Evolutionary conservation across 2,888 invertebrate genomes (phyloP), one percentile per base, ranked within the genome.

Genomic region (Nomada ferruginata): DNA sequence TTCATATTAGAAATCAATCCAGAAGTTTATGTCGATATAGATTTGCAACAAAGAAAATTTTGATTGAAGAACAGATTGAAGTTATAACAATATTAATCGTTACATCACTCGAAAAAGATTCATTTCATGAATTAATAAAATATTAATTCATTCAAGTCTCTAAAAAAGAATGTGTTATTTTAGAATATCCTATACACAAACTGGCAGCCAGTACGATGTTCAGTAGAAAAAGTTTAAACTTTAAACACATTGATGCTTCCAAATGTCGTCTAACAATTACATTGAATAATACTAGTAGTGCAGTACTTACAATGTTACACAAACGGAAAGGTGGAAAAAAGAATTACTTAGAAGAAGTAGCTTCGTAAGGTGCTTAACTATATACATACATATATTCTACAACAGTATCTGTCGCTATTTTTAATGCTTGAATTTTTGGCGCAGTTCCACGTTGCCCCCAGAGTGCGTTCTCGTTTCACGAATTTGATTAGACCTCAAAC

Each of bases 381-480:
- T 52, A 61, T n/a, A n/a, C n/a, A n/a, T n/a, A n/a, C n/a, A n/a
- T 78, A 76, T 7, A 36, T 82, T 80, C 82, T 63, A 60, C 68
- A 61, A 68, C 73, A 71, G 55, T 71, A 50, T 61, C 61, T 53
- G 60, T 60, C 59, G 78, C 52, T 64, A 72, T 72, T 76, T 68
- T 65, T 81, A 59, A 70, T 70, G 70, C 76, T 68, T 77, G 79
- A 79, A 83, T 83, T 77, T 83, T 60, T 83, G 85, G 83, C 85
- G 61, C 11, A 57, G 70, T 77, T 77, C 79, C 85, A 74, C 50
- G 65, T 79, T 70, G 63, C 36, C 60, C 65, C 15, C 53, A 18
- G 42, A 53, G 7, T 47, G 66, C 42, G 50, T 55, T 68, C 64
- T 53, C 55, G 23, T 60, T 77, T 47, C 65, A 23, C 52, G 44